A percentile compares a stretch with the other conserved stretches of the same genome.
phyloP scores from a whole-genome alignment of 2,797 vertebrate species.

The Okamejei kenojei region DNA sequence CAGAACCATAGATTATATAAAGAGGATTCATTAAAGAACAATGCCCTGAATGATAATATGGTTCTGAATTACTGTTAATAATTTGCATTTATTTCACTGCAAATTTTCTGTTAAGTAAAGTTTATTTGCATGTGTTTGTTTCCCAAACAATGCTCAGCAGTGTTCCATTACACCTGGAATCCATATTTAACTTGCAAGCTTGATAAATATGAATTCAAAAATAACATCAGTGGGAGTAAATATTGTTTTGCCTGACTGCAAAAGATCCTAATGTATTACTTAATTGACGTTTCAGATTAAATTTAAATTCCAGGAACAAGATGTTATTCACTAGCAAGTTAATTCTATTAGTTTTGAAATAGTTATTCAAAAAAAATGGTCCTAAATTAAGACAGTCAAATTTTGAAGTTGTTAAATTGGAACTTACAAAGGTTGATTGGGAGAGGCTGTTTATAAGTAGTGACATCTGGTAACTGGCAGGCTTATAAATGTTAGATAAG shows the following conservation, averaged over 20 bases:
- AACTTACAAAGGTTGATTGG: too few species aligned
- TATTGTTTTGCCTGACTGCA: neutral
- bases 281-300: neutral
- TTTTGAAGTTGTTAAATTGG: too few species aligned
- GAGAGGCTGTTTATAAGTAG: too few species aligned
- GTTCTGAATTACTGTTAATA: neutral
- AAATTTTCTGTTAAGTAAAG: neutral
- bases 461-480: too few species aligned
- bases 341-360: too few species aligned
- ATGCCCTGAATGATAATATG: neutral
- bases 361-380: too few species aligned
- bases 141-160: neutral
- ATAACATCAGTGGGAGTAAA: neutral
- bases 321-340: neutral
- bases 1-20: neutral
- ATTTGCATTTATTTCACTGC: neutral
- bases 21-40: neutral
- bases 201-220: neutral
- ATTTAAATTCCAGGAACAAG: neutral
- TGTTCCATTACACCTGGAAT: neutral
- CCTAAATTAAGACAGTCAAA: too few species aligned
- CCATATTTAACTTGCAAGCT: neutral
- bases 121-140: neutral
- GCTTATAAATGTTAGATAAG: too few species aligned
- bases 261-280: neutral